Base-by-base conservation (phyloP, 2,888 invertebrate species). In the Neoascia interrupta region DNA sequence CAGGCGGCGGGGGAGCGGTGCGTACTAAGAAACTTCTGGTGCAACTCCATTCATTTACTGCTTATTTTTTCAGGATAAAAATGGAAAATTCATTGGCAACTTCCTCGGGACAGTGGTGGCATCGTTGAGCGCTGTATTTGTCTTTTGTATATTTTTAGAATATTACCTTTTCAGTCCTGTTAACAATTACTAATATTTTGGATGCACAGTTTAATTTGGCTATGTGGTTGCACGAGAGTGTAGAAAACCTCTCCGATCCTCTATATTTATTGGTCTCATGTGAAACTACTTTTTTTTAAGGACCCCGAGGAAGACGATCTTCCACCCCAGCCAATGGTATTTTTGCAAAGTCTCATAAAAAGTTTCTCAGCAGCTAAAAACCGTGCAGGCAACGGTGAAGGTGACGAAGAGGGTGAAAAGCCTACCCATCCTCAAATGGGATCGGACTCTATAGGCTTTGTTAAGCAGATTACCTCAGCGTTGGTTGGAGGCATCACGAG, bases 1-100 rank as follows among this genome's bases (percentile, higher is more conserved):
- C 89, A 0, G 89, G 88, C 0, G 89, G 89, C 1, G 89, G 89
- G 5, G 89, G 89, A 70, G 89, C 89, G 54, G 89, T 89, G 84
- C 80, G 83, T 82, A 11, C 39, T 31, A 5, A 8, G 8, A 31
- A 8, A 31, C n/a, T 11, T 10, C 2, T 6, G 18, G 31, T 8
- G 4, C 1, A 18, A n/a, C n/a, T n/a, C 6, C 0, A 19, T 6
- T 26, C 6, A n/a, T n/a, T n/a, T n/a, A n/a, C n/a, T n/a, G n/a
- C n/a, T n/a, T n/a, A n/a, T n/a, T n/a, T 75, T 85, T 83, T 10
- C 69, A 89, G n/a, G n/a, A n/a, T n/a, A n/a, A n/a, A n/a, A 89
- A 89, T 82, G 89, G 89, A 72, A 83, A 85, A 81, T 89, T 89
- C 69, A 66, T 89, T 54, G 89, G 89, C 45, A 87, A 88, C 58